Conservation (phyloP, 2,113 vertebrate species). For the Turnix velox region DNA sequence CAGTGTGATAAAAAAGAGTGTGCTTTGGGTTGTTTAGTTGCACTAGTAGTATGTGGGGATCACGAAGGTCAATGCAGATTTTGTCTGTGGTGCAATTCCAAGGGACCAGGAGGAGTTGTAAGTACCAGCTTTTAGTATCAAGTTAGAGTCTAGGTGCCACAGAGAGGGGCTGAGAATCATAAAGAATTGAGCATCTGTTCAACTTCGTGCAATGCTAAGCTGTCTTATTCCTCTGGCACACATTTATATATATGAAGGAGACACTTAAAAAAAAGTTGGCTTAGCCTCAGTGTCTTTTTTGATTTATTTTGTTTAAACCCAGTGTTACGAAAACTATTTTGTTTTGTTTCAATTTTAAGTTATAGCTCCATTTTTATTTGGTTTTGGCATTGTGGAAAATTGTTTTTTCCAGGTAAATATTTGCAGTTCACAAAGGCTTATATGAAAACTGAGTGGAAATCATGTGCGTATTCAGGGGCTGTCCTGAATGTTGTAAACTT, state of each 20-base stretch:
- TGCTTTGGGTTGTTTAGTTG: neutral
- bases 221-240: constrained; percentile 22
- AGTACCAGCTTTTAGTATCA: neutral
- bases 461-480: neutral
- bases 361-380: neutral
- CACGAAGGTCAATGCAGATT: neutral
- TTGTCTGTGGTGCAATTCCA: neutral
- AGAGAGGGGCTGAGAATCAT: neutral
- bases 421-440: neutral
- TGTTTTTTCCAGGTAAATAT: neutral
- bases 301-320: neutral
- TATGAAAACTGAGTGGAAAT: neutral
- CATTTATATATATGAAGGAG: constrained; percentile 27
- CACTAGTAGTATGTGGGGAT: neutral
- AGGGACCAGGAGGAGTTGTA: neutral
- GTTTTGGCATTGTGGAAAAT: neutral
- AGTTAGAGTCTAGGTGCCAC: neutral
- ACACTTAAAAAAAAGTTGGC: constrained; percentile 27
- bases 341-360: neutral
- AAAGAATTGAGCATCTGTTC: constrained; percentile 40
- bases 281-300: neutral
- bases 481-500: neutral
- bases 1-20: neutral
- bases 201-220: constrained; percentile 13
- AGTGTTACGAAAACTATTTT: neutral